Percentiles rank a stretch among this genome's conserved stretches.
Evolutionary conservation across 1,140 invertebrate species (phyloP).

Genomic region (Mya arenaria): DNA sequence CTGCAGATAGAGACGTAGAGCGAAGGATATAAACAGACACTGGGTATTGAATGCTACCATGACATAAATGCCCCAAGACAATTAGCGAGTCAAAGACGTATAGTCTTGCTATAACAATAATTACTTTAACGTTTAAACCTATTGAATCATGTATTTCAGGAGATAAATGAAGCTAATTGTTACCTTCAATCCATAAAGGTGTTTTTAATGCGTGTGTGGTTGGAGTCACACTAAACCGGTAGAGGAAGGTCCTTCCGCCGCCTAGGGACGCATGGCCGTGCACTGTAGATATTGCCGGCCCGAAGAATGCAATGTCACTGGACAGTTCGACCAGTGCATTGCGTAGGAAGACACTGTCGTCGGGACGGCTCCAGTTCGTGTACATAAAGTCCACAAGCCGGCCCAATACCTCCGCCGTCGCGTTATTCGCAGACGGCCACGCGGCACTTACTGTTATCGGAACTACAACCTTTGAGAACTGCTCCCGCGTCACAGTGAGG

Average conservation of each 20-base stretch:
- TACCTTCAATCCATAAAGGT: constrained; percentile 13
- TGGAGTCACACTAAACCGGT: neutral
- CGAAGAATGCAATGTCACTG: constrained; percentile 10
- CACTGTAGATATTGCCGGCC: neutral
- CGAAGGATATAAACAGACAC: too few species aligned
- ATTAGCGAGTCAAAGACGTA: too few species aligned
- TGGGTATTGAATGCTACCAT: too few species aligned
- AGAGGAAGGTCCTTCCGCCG: constrained; percentile 7
- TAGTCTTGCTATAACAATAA: too few species aligned
- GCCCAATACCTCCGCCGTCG: neutral
- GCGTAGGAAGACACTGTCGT: neutral
- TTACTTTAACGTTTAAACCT: too few species aligned
- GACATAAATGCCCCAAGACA: too few species aligned
- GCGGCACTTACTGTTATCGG: neutral
- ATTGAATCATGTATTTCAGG: too few species aligned
- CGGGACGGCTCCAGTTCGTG: constrained; percentile 14
- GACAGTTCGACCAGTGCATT: neutral
- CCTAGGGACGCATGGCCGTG: neutral
- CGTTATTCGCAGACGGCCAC: neutral
- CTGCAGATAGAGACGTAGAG: too few species aligned
- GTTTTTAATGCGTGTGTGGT: neutral
- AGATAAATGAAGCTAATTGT: too few species aligned
- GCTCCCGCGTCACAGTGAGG: neutral
- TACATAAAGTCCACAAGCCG: neutral
- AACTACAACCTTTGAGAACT: constrained; percentile 15